Evolutionary conservation across 2,113 vertebrate genomes (phyloP).

Genomic region (Peromyscus maniculatus): DNA sequence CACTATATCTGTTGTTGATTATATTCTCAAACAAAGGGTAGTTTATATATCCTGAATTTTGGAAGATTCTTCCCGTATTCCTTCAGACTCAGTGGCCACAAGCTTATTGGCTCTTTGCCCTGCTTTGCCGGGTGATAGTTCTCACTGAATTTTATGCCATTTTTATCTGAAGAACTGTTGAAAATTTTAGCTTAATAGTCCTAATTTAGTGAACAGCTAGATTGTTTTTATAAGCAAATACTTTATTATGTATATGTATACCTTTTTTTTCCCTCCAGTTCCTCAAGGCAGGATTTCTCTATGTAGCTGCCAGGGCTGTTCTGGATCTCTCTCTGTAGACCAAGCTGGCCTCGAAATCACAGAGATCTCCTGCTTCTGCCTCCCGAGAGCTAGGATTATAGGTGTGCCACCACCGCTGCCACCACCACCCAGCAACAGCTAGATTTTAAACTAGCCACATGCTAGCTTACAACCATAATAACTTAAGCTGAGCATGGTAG

Average conservation of each 20-base stretch:
- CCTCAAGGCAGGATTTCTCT: no score
- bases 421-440: background rate
- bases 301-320: no score
- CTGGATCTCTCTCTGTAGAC: no score
- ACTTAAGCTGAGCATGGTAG: background rate
- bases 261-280: no score
- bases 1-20: conserved; percentile 30
- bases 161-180: conserved; percentile 43
- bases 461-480: background rate
- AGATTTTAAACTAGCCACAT: background rate
- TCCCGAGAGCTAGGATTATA: no score
- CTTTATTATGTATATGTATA: no score
- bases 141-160: background rate
- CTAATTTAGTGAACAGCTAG: background rate
- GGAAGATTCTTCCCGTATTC: background rate
- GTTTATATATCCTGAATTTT: conserved; percentile 24
- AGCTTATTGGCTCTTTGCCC: background rate
- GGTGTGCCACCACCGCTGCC: no score
- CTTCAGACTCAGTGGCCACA: background rate
- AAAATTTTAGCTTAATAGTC: background rate
- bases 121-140: background rate
- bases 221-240: no score
- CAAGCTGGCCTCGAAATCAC: no score
- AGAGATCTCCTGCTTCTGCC: no score
- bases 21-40: conserved; percentile 20